These are phyloP conservation scores for Dendrolimus punctatus DNA, from an alignment of 1,140 invertebrate species.

Conservation along the genomic window DNA sequence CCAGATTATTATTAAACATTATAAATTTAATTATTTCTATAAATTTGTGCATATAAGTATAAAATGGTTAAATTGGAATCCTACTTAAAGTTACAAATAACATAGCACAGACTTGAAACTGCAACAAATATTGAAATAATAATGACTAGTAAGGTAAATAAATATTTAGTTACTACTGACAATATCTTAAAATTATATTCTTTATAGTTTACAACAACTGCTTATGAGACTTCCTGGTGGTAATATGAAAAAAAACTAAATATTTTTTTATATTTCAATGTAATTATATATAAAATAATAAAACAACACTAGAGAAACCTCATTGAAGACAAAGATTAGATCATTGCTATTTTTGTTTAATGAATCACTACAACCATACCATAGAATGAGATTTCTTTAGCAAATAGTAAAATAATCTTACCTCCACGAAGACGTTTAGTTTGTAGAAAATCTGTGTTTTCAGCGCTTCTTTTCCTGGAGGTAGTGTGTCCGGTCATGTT, in stretches of 20 bases:
- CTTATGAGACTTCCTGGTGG: slow-evolving; percentile 23
- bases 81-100: too few species aligned
- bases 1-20: too few species aligned
- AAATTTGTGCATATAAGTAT: too few species aligned
- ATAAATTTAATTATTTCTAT: too few species aligned
- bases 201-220: slow-evolving; percentile 1
- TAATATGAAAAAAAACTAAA: too few species aligned
- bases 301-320: slow-evolving; percentile 21
- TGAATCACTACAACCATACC: background rate
- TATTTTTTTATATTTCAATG: background rate
- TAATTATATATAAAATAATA: background rate
- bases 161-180: background rate
- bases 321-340: slow-evolving; percentile 27
- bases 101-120: slow-evolving; percentile 26
- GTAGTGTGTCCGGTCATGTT: slow-evolving; percentile 19
- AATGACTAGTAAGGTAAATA: slow-evolving; percentile 1
- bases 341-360: too few species aligned
- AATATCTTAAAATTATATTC: background rate
- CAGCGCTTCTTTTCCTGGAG: slow-evolving; percentile 51
- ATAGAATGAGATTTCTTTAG: slow-evolving; percentile 38
- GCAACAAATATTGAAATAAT: slow-evolving; percentile 35
- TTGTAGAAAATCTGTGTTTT: slow-evolving; percentile 34
- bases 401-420: slow-evolving; percentile 34
- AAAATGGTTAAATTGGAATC: too few species aligned
- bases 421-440: slow-evolving; percentile 58